These are phyloP conservation scores for Parasteatoda tepidariorum DNA, from an alignment of 1,140 invertebrate species.

Conservation along the genomic window DNA sequence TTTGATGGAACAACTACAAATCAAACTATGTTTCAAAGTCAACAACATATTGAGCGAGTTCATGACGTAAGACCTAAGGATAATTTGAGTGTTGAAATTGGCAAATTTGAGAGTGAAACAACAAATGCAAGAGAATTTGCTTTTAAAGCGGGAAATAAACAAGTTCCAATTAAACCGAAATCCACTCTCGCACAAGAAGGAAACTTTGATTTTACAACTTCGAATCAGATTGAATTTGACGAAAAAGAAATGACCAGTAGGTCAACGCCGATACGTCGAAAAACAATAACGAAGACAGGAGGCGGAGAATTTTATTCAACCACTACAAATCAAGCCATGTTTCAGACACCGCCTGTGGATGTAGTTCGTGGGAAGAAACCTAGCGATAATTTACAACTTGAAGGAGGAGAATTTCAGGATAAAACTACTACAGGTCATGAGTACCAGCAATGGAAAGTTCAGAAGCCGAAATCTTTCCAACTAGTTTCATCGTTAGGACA, in stretches of 20 bases:
- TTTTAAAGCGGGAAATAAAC: conserved; percentile 39
- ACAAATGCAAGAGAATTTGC: not conserved
- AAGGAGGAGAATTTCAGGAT: conserved; percentile 1
- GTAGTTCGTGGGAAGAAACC: not conserved
- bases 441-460: conserved; percentile 33
- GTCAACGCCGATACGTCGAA: not conserved
- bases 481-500: conserved; percentile 24
- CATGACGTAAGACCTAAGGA: not conserved
- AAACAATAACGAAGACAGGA: conserved; percentile 25
- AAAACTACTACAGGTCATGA: conserved; percentile 24
- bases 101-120: conserved; percentile 7
- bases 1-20: conserved; percentile 44
- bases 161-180: conserved; percentile 65
- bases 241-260: conserved; percentile 14
- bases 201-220: conserved; percentile 68
- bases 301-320: conserved; percentile 40
- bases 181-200: conserved; percentile 67
- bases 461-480: not conserved
- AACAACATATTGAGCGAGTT: conserved; percentile 1
- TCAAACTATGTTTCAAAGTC: conserved; percentile 10
- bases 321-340: conserved; percentile 45
- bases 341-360: not conserved
- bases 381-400: not conserved
- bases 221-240: conserved; percentile 29
- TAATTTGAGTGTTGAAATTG: not conserved